Evolutionary conservation across 2,888 invertebrate species (phyloP).

Genomic region (Harpalus rufipes): DNA sequence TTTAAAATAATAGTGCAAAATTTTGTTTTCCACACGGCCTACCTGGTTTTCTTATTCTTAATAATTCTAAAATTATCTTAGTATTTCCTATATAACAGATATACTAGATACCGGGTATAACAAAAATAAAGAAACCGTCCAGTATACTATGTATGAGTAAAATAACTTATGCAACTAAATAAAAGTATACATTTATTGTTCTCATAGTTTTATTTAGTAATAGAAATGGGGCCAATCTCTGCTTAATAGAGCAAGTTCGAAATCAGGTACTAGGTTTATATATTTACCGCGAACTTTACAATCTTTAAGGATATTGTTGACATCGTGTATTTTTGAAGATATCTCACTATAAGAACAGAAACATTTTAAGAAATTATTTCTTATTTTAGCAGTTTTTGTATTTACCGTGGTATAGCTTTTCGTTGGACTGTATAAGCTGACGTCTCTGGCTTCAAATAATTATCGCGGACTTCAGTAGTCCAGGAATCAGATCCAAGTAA

Average conservation of each 20-base stretch:
- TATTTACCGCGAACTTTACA: conserved; percentile 10
- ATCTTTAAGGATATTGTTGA: conserved; percentile 20
- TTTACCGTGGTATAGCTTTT: background rate
- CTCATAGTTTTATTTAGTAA: conserved; percentile 19
- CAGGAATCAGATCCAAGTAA: background rate
- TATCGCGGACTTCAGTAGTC: conserved; percentile 50
- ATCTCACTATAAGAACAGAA: conserved; percentile 29
- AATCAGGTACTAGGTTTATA: conserved; percentile 54
- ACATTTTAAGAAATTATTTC: conserved; percentile 9
- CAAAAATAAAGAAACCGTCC: too few species aligned
- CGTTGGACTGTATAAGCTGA: background rate
- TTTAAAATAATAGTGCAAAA: background rate
- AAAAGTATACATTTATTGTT: too few species aligned
- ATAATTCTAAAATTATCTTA: too few species aligned
- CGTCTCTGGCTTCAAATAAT: conserved; percentile 21
- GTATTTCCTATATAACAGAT: too few species aligned
- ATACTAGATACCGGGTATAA: too few species aligned
- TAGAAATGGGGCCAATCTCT: conserved; percentile 61
- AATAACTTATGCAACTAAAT: too few species aligned
- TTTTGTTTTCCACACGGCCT: background rate
- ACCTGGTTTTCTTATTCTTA: too few species aligned
- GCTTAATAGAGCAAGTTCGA: conserved; percentile 7
- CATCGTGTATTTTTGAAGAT: conserved; percentile 32
- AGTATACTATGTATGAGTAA: too few species aligned
- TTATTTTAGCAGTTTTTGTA: conserved; percentile 6